Evolutionary conservation across 2,888 invertebrate genomes (phyloP), one percentile per base, ranked within the genome.

Genomic region (Liodrosophila aerea): DNA sequence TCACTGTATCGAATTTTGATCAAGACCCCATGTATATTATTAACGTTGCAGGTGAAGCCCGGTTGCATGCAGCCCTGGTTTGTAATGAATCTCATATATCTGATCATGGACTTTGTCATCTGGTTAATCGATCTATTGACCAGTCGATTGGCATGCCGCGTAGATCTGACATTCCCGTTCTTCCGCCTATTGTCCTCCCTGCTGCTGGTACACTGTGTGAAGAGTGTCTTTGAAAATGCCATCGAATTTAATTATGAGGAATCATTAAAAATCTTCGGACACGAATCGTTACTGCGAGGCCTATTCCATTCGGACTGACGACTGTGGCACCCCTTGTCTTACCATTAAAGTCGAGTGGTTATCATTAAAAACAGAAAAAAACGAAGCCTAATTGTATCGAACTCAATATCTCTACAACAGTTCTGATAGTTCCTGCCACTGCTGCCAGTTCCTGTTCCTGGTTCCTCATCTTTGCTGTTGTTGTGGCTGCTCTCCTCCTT

Each of bases 321-420:
- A 39, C 36, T 37, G 45, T 52, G 33, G 41, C 64, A 53, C 45
- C 46, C 31, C 51, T 49, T 59, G 27, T 41, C 18, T 34, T n/a
- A n/a, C 37, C 70, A 71, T 64, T 71, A 64, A 50, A 65, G n/a
- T 53, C 33, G 53, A 68, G 54, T 60, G 51, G 68, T 68, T 73
- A 83, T 78, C 69, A 78, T 82, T 76, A 82, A 82, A 64, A 53
- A 58, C n/a, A n/a, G 45, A 45, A 49, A 58, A 36, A 67, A 64
- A 61, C 51, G 58, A 30, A 39, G 29, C 58, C 75, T 64, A 76
- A 76, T 74, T 76, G 76, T 78, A 67, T n/a, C n/a, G n/a, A n/a
- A n/a, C n/a, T n/a, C n/a, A n/a, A n/a, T n/a, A n/a, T n/a, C n/a
- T n/a, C n/a, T n/a, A n/a, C n/a, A n/a, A n/a, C n/a, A n/a, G n/a